A percentile compares a stretch with the other conserved stretches of the same genome.
phyloP scores from a whole-genome alignment of 2,113 vertebrate species.

The Trochalopteron elliotii region DNA sequence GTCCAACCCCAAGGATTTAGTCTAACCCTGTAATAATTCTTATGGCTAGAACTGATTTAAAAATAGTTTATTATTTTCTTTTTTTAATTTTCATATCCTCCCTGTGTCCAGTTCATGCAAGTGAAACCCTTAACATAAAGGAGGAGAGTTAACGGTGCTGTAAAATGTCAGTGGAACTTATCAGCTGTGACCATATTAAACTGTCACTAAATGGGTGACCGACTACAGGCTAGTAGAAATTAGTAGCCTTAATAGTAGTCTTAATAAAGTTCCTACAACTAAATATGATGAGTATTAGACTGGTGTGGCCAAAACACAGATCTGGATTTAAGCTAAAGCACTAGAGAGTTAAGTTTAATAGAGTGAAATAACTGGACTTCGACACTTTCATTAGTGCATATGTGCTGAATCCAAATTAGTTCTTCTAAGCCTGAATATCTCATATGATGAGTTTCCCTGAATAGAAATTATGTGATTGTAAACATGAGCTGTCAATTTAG shows the following conservation, averaged over 20 bases:
- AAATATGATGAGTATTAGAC: not conserved
- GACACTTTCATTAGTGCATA: not conserved
- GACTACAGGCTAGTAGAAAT: not conserved
- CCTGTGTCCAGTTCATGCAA: not conserved
- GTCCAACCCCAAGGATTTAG: not conserved
- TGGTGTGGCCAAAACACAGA: not conserved
- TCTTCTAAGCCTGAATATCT: not conserved
- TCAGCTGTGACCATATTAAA: not conserved
- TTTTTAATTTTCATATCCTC: not conserved
- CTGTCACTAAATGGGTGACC: not conserved
- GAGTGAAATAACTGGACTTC: not conserved
- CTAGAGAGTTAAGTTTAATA: not conserved
- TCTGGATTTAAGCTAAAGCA: not conserved
- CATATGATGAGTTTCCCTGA: not conserved
- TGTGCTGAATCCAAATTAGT: not conserved
- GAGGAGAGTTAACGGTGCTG: not conserved
- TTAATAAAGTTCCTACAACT: not conserved
- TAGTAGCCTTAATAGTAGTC: not conserved
- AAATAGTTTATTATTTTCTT: not conserved
- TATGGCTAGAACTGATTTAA: not conserved
- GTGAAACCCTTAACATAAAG: not conserved
- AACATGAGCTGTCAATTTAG: not conserved
- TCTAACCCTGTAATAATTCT: not conserved
- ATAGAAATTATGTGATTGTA: not conserved
- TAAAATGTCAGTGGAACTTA: not conserved